phyloP scores from a whole-genome alignment of 2,888 invertebrate species.

The Ornithoptera alexandrae region DNA sequence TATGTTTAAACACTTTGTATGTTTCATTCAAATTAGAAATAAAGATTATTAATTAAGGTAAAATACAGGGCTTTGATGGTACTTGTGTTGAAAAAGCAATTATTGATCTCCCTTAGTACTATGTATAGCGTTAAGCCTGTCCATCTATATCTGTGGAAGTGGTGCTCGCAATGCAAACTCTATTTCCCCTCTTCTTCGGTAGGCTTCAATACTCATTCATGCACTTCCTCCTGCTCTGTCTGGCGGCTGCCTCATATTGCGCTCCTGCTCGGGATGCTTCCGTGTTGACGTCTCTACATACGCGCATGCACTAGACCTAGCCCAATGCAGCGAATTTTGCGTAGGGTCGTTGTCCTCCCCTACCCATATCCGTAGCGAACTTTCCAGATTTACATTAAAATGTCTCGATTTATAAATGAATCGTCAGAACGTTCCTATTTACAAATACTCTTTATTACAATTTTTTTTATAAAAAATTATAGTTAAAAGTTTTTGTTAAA shows the following conservation, averaged over 20 bases:
- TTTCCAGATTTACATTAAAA: constrained; percentile 33
- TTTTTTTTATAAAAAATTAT: neutral
- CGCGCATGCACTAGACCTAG: constrained; percentile 78
- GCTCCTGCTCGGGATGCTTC: constrained; percentile 66
- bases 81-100: constrained; percentile 41
- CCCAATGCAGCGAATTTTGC: constrained; percentile 81
- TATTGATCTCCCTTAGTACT: constrained; percentile 65
- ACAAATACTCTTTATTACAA: neutral
- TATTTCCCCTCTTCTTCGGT: constrained; percentile 76
- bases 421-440: neutral
- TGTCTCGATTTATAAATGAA: constrained; percentile 43
- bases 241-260: constrained; percentile 54
- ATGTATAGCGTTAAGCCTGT: constrained; percentile 53
- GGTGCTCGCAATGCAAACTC: constrained; percentile 75
- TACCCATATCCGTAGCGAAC: constrained; percentile 40
- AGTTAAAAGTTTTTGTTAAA: neutral
- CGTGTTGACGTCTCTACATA: constrained; percentile 71
- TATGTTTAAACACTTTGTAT: no score
- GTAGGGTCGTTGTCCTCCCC: constrained; percentile 76
- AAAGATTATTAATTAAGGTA: neutral
- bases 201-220: constrained; percentile 80
- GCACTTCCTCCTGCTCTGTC: constrained; percentile 70
- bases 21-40: no score
- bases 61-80: constrained; percentile 1
- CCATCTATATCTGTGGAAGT: constrained; percentile 64